Conservation (phyloP, 2,113 vertebrate genomes). For the Plecotus auritus region DNA sequence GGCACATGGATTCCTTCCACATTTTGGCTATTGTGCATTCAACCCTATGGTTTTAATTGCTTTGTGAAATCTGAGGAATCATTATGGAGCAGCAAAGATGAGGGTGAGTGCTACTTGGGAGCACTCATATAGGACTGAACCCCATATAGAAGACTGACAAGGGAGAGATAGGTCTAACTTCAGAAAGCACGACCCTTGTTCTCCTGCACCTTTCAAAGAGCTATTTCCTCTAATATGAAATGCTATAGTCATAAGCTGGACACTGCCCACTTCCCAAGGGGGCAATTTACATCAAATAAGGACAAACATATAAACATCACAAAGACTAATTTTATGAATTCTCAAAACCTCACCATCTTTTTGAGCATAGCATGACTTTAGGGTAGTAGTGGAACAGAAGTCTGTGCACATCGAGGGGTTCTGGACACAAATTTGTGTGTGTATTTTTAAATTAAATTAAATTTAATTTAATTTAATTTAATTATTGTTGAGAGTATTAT, state of each 20-base stretch:
- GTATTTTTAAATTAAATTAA: no score
- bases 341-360: background rate
- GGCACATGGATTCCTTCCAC: background rate
- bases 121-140: no score
- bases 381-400: background rate
- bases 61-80: background rate
- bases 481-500: no score
- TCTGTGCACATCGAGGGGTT: background rate
- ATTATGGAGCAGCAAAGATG: accelerated
- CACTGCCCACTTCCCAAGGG: background rate
- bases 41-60: background rate
- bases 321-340: background rate
- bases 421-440: background rate
- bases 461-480: no score
- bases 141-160: background rate
- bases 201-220: background rate
- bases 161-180: background rate
- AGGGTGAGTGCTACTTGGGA: no score
- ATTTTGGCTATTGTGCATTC: background rate
- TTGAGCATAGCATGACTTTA: background rate
- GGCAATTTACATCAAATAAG: background rate
- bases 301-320: background rate
- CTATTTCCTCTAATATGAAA: background rate
- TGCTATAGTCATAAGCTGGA: background rate
- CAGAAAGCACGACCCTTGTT: background rate